Evolutionary conservation across 2,113 vertebrate species (phyloP).

Genomic region (Piaya cayana): DNA sequence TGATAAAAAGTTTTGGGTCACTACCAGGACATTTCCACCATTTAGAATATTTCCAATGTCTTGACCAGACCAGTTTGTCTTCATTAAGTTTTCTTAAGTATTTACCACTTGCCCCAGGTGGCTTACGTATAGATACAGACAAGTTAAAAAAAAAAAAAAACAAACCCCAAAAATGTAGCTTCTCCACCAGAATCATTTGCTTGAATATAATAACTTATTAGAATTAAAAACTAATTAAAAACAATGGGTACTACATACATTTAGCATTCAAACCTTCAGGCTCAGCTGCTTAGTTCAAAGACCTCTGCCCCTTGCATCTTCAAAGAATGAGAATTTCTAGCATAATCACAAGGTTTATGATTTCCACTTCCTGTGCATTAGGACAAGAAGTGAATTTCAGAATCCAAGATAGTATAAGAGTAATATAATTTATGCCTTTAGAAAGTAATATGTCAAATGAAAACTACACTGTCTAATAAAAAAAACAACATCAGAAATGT

Average conservation of each 20-base stretch:
- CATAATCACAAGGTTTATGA: background rate
- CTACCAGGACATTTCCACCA: background rate
- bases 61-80: background rate
- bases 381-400: background rate
- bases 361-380: background rate
- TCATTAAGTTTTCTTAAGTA: background rate
- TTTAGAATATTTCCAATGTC: background rate
- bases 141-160: background rate
- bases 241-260: background rate
- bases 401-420: background rate
- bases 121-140: background rate
- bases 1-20: background rate
- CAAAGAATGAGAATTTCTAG: background rate
- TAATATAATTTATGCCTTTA: background rate
- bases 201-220: background rate
- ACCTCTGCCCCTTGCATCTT: background rate
- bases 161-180: background rate
- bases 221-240: background rate
- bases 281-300: background rate
- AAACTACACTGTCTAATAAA: background rate
- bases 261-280: background rate
- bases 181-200: background rate
- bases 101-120: background rate
- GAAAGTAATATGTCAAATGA: background rate
- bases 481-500: background rate